Conservation (phyloP, 2,113 vertebrate genomes). For the Mus spicilegus region DNA sequence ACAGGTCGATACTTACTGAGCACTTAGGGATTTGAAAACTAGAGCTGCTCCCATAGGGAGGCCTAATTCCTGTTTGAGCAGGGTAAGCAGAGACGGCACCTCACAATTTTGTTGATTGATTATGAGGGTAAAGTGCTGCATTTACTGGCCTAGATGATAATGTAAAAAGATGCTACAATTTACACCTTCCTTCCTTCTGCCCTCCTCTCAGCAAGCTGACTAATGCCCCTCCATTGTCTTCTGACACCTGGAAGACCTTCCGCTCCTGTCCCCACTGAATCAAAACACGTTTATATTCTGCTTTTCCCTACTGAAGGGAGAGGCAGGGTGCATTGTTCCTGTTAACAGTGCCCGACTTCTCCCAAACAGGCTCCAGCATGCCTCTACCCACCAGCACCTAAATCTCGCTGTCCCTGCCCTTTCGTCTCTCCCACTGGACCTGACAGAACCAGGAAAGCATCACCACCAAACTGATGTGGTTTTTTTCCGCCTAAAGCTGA, state of each 20-base stretch:
- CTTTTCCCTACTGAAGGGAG: constrained; percentile 19
- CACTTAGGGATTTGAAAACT: constrained; percentile 42
- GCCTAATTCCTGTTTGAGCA: not conserved
- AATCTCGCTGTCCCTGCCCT: not conserved
- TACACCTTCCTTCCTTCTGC: not conserved
- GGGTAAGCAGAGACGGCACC: not conserved
- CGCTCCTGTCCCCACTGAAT: constrained; percentile 3
- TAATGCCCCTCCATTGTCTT: not conserved
- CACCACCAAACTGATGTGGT: not conserved
- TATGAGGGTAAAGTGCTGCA: not conserved
- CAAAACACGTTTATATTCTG: not conserved
- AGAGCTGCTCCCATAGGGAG: not conserved
- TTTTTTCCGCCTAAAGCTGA: not conserved
- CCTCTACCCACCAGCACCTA: not conserved
- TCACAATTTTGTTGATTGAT: not conserved
- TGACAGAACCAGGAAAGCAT: not conserved
- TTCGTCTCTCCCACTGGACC: not conserved
- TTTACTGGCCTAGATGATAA: not conserved
- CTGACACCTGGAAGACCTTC: not conserved
- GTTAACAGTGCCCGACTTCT: not conserved
- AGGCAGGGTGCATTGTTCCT: not conserved
- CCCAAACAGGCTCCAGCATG: not conserved
- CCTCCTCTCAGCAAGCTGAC: not conserved
- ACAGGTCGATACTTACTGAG: not conserved
- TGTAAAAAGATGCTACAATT: constrained; percentile 14